These are phyloP conservation scores for Peromyscus eremicus DNA, from an alignment of 2,797 vertebrate genomes.

Conservation along the genomic window DNA sequence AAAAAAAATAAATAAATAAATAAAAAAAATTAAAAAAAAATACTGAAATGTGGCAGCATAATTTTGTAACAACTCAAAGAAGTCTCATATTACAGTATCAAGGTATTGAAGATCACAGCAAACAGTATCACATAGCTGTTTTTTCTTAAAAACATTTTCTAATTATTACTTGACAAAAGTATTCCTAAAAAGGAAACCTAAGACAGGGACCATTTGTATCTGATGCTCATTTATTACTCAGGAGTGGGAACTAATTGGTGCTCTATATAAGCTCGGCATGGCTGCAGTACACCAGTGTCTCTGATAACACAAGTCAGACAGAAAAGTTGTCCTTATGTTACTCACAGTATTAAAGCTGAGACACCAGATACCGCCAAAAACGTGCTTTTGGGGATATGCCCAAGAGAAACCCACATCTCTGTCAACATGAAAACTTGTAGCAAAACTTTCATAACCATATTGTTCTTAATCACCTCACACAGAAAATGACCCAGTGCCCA, in stretches of 20 bases:
- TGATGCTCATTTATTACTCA: neutral
- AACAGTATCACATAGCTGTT: neutral
- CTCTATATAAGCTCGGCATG: neutral
- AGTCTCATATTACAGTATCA: neutral
- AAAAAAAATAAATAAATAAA: no score
- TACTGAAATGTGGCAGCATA: neutral
- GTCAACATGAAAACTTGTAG: neutral
- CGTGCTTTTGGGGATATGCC: neutral
- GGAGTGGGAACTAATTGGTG: neutral
- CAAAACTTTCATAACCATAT: neutral
- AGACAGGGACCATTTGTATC: neutral
- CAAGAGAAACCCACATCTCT: neutral
- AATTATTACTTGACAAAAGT: neutral
- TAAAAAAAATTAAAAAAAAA: no score
- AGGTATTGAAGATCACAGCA: neutral
- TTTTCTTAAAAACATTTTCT: neutral
- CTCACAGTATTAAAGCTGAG: neutral
- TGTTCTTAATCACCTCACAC: neutral
- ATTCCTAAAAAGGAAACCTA: neutral
- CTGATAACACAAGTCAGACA: neutral
- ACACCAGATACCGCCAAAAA: neutral
- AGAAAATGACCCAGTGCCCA: neutral
- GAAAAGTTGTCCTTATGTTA: neutral
- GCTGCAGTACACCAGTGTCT: neutral
- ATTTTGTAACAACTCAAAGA: neutral